phyloP scores from a whole-genome alignment of 92 coral and sea anemone genomes.

The Phenganax subtilis region DNA sequence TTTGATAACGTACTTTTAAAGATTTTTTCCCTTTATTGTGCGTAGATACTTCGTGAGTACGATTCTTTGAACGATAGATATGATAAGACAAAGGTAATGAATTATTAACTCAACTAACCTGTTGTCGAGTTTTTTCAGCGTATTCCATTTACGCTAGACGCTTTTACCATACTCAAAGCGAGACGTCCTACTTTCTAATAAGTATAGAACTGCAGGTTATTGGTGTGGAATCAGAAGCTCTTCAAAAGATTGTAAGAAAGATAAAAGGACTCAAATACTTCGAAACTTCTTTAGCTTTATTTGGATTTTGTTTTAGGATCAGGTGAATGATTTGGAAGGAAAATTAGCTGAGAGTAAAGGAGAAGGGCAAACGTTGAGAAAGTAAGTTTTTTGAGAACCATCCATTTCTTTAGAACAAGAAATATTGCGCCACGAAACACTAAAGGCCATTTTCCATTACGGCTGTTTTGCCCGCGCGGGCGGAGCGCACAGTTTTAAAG shows the following conservation, averaged over 20 bases:
- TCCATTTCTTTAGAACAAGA: neutral
- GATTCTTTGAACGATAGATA: constrained; percentile 11
- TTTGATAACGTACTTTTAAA: too few species aligned
- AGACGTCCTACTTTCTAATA: neutral
- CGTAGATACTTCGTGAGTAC: constrained; percentile 18
- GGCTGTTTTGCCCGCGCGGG: too few species aligned
- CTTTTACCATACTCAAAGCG: neutral
- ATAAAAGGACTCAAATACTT: too few species aligned
- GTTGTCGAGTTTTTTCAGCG: too few species aligned
- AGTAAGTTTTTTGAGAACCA: neutral
- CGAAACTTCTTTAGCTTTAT: neutral
- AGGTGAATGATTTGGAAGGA: constrained; percentile 14
- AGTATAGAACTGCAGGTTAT: neutral
- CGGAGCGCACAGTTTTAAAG: too few species aligned
- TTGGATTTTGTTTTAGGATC: neutral
- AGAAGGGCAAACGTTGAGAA: constrained; percentile 12
- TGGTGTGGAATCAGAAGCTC: too few species aligned
- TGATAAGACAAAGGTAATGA: constrained; percentile 18
- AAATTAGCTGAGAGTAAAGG: constrained; percentile 17
- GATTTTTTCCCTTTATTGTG: too few species aligned
- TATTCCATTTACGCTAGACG: neutral
- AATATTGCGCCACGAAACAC: too few species aligned
- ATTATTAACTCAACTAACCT: too few species aligned
- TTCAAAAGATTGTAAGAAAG: too few species aligned
- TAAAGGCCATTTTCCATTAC: too few species aligned